A percentile compares a stretch with the other conserved stretches of the same genome.
Conservation (phyloP, 1,140 invertebrate species). For the Drosophila kurseongensis region DNA sequence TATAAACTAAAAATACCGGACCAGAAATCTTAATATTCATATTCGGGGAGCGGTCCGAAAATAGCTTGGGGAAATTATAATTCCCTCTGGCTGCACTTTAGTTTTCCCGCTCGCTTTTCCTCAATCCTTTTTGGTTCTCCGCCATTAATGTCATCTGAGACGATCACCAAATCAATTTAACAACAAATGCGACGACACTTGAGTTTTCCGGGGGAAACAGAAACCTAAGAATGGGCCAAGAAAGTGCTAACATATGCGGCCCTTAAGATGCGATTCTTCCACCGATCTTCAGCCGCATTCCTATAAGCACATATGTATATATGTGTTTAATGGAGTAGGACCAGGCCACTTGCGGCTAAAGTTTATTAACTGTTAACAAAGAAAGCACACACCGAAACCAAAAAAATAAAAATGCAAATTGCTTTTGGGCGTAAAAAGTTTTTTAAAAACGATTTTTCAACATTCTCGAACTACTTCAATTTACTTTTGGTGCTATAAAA, state of each 20-base stretch:
- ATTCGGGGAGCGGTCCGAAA: constrained; percentile 2
- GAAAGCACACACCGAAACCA: constrained; percentile 16
- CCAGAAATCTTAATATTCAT: constrained; percentile 15
- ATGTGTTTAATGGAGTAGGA: constrained; percentile 26
- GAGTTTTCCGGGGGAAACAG: constrained; percentile 5
- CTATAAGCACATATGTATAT: not conserved
- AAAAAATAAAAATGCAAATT: constrained; percentile 15
- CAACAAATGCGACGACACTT: constrained; percentile 69
- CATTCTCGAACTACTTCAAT: too few species aligned
- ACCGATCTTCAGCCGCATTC: constrained; percentile 3
- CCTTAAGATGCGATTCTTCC: constrained; percentile 30
- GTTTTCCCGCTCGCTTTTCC: constrained; percentile 3
- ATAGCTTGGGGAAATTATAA: constrained; percentile 26
- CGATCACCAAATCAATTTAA: constrained; percentile 71
- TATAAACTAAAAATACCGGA: constrained; percentile 10
- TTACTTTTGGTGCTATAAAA: too few species aligned
- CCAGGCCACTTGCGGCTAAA: constrained; percentile 60
- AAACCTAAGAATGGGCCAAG: constrained; percentile 1
- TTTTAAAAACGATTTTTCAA: too few species aligned
- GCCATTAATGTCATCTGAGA: constrained; percentile 59
- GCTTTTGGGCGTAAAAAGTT: constrained; percentile 13
- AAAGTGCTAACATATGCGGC: constrained; percentile 8
- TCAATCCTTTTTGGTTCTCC: constrained; percentile 2
- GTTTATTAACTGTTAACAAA: constrained; percentile 66
- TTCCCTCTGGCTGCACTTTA: constrained; percentile 18